These are phyloP conservation scores for Rhingia campestris DNA, from an alignment of 2,888 invertebrate species.

Conservation along the genomic window DNA sequence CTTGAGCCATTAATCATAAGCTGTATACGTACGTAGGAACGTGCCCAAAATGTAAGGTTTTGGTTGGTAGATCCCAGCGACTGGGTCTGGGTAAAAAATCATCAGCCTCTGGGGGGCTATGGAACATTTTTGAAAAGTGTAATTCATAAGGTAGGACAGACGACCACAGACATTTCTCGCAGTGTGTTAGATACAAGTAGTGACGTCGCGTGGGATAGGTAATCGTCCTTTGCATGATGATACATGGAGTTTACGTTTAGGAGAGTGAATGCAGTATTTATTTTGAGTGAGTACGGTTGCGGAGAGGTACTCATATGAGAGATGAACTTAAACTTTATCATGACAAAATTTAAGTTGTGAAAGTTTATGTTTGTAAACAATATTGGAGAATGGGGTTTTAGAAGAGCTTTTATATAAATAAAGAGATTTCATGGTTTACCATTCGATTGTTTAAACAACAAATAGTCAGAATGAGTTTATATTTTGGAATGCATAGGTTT, in stretches of 20 bases:
- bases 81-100: conserved; percentile 26
- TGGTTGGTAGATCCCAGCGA: conserved; percentile 24
- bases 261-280: conserved; percentile 6
- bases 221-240: conserved; percentile 61
- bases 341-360: conserved; percentile 52
- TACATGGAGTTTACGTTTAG: conserved; percentile 51
- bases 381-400: too few species aligned
- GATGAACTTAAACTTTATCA: conserved; percentile 64
- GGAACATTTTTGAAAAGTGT: conserved; percentile 67
- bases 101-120: conserved; percentile 27
- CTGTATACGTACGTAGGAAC: conserved; percentile 36
- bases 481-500: too few species aligned
- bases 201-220: conserved; percentile 57
- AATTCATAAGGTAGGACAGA: conserved; percentile 62
- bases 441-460: too few species aligned
- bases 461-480: too few species aligned
- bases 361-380: conserved; percentile 2
- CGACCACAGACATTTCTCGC: conserved; percentile 45
- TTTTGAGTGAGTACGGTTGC: conserved; percentile 14
- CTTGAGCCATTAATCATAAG: conserved; percentile 69
- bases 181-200: conserved; percentile 10
- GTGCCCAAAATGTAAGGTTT: conserved; percentile 57
- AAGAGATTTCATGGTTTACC: too few species aligned
- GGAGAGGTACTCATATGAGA: conserved; percentile 15
- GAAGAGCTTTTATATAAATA: too few species aligned